phyloP scores from a whole-genome alignment of 1,140 invertebrate genomes.

The Meloidogyne chitwoodi region DNA sequence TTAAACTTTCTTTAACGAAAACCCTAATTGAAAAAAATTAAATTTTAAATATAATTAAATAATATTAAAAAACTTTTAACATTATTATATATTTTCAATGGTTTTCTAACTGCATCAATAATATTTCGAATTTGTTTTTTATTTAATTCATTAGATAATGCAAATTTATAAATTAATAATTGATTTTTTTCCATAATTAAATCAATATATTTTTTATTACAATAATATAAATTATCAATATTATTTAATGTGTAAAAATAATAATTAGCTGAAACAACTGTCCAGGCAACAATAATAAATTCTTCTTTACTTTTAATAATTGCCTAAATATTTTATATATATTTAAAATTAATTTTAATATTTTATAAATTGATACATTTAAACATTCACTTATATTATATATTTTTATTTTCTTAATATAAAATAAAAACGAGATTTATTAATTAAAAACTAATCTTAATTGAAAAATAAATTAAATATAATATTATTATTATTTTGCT shows the following conservation, averaged over 20 bases:
- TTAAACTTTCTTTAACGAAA: too few species aligned
- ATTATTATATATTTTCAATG: not conserved
- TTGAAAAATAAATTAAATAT: too few species aligned
- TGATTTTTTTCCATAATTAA: not conserved
- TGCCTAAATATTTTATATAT: not conserved
- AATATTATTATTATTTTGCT: too few species aligned
- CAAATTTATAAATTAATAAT: not conserved
- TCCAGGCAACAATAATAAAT: not conserved
- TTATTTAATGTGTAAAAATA: not conserved
- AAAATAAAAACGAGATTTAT: too few species aligned
- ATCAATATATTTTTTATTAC: not conserved
- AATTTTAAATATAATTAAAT: too few species aligned
- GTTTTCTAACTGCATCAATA: not conserved
- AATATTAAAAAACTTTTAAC: not conserved
- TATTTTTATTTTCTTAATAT: too few species aligned
- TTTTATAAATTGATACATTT: too few species aligned
- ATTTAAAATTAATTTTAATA: not conserved
- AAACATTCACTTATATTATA: too few species aligned
- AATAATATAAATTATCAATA: not conserved
- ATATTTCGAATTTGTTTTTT: not conserved
- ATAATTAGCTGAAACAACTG: not conserved
- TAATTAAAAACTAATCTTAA: too few species aligned
- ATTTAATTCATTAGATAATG: not conserved
- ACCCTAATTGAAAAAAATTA: too few species aligned
- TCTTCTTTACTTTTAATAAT: not conserved